Evolutionary conservation across 1,140 invertebrate species (phyloP), one percentile per base, ranked within the genome.

Genomic region (Cotesia typhae): DNA sequence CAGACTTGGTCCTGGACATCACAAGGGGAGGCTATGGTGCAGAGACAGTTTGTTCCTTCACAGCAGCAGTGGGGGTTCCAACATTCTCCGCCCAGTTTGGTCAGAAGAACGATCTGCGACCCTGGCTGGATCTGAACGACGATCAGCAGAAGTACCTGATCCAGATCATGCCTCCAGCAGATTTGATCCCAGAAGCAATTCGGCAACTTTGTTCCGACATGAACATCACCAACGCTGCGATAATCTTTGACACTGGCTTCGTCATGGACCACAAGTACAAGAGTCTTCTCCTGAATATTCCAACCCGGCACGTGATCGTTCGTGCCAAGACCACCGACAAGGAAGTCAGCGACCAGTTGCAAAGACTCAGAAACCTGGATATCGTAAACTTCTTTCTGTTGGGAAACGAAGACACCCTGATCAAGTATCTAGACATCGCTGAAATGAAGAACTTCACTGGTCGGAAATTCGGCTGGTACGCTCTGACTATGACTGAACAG

Each of bases 251-350:
- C 79, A 89, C 93, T 9, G 91, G 92, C 28, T 97, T 96, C 79
- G 92, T 94, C 0, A 95, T 97, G 93, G 94, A 96, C 77, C 94
- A 96, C 86, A 96, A 97, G 84, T 96, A 96, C 85, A 96, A 96
- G 83, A 94, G 94, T 5, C 84, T 97, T 1, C 84, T 97, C 10
- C 89, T 95, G 81, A 96, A 97, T 84, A 92, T 96, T 36, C 93
- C 94, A 14, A 95, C 94, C 0, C 88, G 95, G 2, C 95, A 96
- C 80, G 91, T 96, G 1, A 96, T 95, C 28, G 90, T 92, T 1
- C 88, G 89, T 14, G 89, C 92, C 0, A 87, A 85, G 85, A 88
- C 82, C 82, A 83, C 84, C 59, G 77, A 74, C 75, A 83, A 85
- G 53, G 87, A 85, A 73, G 90, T 90, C 64, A 89, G 83, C 78